Base-by-base conservation (phyloP, 2,113 vertebrate species). In the Phaethon lepturus region DNA sequence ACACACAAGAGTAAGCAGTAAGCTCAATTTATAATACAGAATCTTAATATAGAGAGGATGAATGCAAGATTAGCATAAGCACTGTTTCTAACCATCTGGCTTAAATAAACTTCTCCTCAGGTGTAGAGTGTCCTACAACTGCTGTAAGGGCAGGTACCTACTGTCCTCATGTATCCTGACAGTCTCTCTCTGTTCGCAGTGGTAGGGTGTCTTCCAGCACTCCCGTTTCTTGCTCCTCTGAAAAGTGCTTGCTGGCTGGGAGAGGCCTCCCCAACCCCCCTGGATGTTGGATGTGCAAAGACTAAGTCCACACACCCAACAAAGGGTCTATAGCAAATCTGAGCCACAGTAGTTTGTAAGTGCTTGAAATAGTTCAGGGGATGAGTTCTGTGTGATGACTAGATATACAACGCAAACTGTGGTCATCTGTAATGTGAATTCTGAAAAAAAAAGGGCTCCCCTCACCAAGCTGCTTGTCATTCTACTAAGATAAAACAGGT, bases 401-500 rank as follows among this genome's bases (percentile, higher is more conserved):
- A 26, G 68, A 84, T 67, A 59, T 64, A 64, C 45, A 64, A 56
- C 42, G 87, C 93, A 85, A 90, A 75, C 92, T 91, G 33, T 52
- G 93, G 86, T 95, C 93, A 91, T 87, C 90, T 85, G 13, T 50
- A 53, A 55, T 9, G 26, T 12, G 90, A 82, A 81, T 90, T 87
- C 72, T 82, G 38, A 38, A 20, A 62, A 62, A 81, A 80, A 87
- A 56, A n/a, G 63, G 4, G 16, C 12, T 63, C 25, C 59, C 67
- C 80, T 84, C 75, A 60, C 69, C 60, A 14, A 50, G 29, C 17
- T 62, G 45, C 35, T 81, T 88, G 79, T 90, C 92, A 85, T 91
- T 94, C 86, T 79, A 81, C 94, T 67, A 72, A 81, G 95, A 91
- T 33, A 85, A 90, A 97, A 73, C 95, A 95, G 95, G 77, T 87